Evolutionary conservation across 1,140 invertebrate species (phyloP).

Genomic region (Orchesella cincta): DNA sequence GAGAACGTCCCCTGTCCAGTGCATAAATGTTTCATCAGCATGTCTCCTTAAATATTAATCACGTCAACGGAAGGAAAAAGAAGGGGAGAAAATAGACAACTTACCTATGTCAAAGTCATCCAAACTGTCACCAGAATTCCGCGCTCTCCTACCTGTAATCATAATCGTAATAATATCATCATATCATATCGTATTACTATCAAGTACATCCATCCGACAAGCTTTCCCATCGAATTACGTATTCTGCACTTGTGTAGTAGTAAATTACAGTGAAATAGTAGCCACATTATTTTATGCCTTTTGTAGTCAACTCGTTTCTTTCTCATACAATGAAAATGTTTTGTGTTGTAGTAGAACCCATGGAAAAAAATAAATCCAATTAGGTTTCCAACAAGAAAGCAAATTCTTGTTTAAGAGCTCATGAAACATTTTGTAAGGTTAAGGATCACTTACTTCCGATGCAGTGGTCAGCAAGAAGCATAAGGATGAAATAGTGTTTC

Average conservation of each 20-base stretch:
- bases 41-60: not conserved
- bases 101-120: conserved; percentile 51
- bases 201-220: no score
- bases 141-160: conserved; percentile 44
- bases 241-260: no score
- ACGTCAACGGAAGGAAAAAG: not conserved
- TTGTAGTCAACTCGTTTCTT: no score
- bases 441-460: not conserved
- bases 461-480: conserved; percentile 1
- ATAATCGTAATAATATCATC: conserved; percentile 7
- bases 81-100: conserved; percentile 7
- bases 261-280: no score
- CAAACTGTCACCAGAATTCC: conserved; percentile 42
- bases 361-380: not conserved
- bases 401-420: not conserved
- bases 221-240: no score
- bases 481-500: not conserved
- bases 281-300: no score
- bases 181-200: no score
- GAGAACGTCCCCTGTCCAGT: no score
- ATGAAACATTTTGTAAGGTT: not conserved
- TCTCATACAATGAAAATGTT: no score
- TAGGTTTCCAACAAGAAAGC: not conserved
- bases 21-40: not conserved
- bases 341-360: no score